These are phyloP conservation scores for Noctua pronuba DNA, from an alignment of 2,888 invertebrate species.

Conservation along the genomic window DNA sequence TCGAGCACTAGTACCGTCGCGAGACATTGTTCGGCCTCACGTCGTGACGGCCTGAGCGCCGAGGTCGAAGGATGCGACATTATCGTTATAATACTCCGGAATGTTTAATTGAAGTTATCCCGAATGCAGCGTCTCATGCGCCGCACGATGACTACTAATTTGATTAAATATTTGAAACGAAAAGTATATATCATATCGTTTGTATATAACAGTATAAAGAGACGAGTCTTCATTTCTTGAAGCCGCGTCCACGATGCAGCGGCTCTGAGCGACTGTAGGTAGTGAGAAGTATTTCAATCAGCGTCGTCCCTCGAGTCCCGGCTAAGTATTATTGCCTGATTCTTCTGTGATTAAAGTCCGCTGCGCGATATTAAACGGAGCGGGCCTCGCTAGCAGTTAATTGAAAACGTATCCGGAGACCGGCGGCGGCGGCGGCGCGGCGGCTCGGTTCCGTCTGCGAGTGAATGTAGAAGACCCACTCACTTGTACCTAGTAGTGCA, in stretches of 20 bases:
- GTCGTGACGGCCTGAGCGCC: background rate
- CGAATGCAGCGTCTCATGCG: conserved; percentile 20
- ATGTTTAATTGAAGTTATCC: conserved; percentile 46
- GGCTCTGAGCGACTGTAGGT: background rate
- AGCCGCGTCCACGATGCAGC: conserved; percentile 29
- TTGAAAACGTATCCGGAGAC: conserved; percentile 65
- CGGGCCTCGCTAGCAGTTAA: conserved; percentile 56
- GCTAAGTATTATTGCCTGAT: conserved; percentile 64
- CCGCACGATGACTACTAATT: conserved; percentile 12
- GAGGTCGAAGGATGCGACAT: background rate
- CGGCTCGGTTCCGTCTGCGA: background rate
- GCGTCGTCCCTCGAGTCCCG: conserved; percentile 50
- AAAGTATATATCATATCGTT: conserved; percentile 17
- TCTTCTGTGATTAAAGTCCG: conserved; percentile 65
- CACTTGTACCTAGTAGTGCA: background rate
- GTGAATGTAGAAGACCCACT: conserved; percentile 26
- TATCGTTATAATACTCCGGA: conserved; percentile 16
- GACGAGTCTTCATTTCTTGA: conserved; percentile 4
- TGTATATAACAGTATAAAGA: conserved; percentile 5
- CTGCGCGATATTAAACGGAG: conserved; percentile 61
- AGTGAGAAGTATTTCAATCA: conserved; percentile 63
- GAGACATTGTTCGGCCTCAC: too few species aligned
- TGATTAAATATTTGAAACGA: conserved; percentile 41
- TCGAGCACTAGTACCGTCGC: background rate
- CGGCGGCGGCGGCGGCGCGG: conserved; percentile 13